Conservation (phyloP, 2,797 vertebrate genomes). For the Arnoldichthys spilopterus region DNA sequence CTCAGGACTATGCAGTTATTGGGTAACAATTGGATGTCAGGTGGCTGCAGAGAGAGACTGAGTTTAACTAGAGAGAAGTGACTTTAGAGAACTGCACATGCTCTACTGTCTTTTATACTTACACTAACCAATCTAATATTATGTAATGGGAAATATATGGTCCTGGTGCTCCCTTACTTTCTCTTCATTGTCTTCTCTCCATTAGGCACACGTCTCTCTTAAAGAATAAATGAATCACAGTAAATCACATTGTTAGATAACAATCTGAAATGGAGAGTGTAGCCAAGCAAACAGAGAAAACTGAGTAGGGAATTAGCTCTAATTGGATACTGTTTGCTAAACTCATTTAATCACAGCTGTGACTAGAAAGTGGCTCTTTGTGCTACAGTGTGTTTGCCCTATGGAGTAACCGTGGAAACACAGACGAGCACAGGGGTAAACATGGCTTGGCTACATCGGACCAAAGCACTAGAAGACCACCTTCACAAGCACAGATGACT, state of each 20-base stretch:
- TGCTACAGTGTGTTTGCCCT: slow-evolving; percentile 43
- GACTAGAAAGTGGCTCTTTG: slow-evolving; percentile 48
- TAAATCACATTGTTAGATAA: slow-evolving; percentile 42
- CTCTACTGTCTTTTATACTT: neutral
- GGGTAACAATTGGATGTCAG: slow-evolving; percentile 35
- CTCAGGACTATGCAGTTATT: slow-evolving; percentile 22
- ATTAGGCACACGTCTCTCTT: slow-evolving; percentile 15
- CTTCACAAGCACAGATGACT: slow-evolving; percentile 77
- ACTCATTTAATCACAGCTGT: slow-evolving; percentile 54
- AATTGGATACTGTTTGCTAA: slow-evolving; percentile 46
- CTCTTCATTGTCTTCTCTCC: slow-evolving; percentile 6
- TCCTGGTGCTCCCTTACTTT: neutral
- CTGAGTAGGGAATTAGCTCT: slow-evolving; percentile 33
- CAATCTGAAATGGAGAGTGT: slow-evolving; percentile 34
- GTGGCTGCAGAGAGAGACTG: slow-evolving; percentile 11
- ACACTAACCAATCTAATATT: neutral
- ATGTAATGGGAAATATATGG: slow-evolving; percentile 7
- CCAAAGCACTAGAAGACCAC: slow-evolving; percentile 72
- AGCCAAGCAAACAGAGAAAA: slow-evolving; percentile 24
- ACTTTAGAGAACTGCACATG: neutral
- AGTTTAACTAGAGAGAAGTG: slow-evolving; percentile 23
- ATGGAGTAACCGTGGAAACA: slow-evolving; percentile 34
- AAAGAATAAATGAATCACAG: slow-evolving; percentile 16
- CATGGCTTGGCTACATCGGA: slow-evolving; percentile 76
- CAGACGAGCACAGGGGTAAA: slow-evolving; percentile 42